A percentile compares a stretch with the other conserved stretches of the same genome.
These are phyloP conservation scores for Darevskia mixta DNA, from an alignment of 2,797 vertebrate genomes.

Conservation along the genomic window DNA sequence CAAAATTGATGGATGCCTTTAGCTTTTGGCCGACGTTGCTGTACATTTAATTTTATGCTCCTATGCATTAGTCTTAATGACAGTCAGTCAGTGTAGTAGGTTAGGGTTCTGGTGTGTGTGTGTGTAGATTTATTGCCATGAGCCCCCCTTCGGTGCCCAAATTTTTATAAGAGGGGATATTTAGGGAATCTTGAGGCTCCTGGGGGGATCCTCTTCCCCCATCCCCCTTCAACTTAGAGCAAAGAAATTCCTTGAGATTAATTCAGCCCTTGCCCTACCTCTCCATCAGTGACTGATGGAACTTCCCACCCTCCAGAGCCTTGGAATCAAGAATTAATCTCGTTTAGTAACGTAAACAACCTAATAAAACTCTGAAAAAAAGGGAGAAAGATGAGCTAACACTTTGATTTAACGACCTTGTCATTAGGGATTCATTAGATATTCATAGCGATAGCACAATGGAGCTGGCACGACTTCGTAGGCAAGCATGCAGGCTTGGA, in stretches of 20 bases:
- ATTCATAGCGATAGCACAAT: fast-evolving
- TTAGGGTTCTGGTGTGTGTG: not conserved
- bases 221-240: not conserved
- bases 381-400: slow-evolving; percentile 4
- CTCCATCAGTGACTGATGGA: not conserved
- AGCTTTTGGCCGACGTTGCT: not conserved
- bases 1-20: slow-evolving; percentile 13
- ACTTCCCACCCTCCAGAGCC: not conserved
- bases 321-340: slow-evolving; percentile 33
- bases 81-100: fast-evolving
- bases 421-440: not conserved
- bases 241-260: not conserved
- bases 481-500: not conserved
- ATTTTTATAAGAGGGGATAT: not conserved
- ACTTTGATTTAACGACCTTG: slow-evolving; percentile 38
- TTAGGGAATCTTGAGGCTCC: not conserved
- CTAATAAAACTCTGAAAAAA: slow-evolving; percentile 13
- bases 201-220: no score
- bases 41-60: slow-evolving; percentile 7
- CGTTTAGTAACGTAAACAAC: slow-evolving; percentile 23
- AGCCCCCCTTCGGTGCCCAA: not conserved
- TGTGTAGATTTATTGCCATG: not conserved
- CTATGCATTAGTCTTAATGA: slow-evolving; percentile 8
- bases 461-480: not conserved
- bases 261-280: fast-evolving